Base-by-base conservation (phyloP, 2,888 invertebrate genomes). In the Lottia gigantea region DNA sequence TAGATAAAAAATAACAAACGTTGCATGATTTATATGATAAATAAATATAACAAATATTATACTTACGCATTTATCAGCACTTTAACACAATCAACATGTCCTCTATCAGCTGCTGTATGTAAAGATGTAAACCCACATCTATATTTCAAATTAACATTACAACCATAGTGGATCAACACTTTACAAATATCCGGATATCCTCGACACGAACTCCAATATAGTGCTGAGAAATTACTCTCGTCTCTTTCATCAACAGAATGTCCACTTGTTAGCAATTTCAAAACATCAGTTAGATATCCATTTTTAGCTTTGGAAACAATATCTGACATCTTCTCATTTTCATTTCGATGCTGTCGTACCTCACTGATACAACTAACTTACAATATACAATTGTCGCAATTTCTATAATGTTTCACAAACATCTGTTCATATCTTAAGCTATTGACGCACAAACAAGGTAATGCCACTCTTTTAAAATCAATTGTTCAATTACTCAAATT, bases 121-220 rank as follows among this genome's bases (percentile, higher is more conserved):
- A 84, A 71, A 0, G 83, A 76, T 0, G 84, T 82, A 11, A 82
- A 80, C 0, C 83, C 83, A 81, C 81, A 83, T 31, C 73, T 76
- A n/a, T 82, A 82, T 15, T 75, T 70, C 2, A 81, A 76, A 47
- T 82, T 79, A 63, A 82, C 74, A 71, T 81, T 80, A 79, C 82
- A 73, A 69, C 80, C 79, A 45, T 78, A 78, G 31, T 77, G 66
- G 26, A 84, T 67, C 8, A 84, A 74, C 14, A 73, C 70, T 55
- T 74, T 66, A 63, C 81, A 77, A 66, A 83, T 76, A 4, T 72
- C 46, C 23, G 66, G 64, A 62, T 82, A 71, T 8, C 83, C 84
- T 16, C 81, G 77, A 67, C 83, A 82, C 12, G 81, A 80, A 63
- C 80, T 78, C 81, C 82, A 82, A 73, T 82, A 83, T 6, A 84